Evolutionary conservation across 2,797 vertebrate genomes (phyloP), one percentile per base, ranked within the genome.

Genomic region (Choloepus didactylus): DNA sequence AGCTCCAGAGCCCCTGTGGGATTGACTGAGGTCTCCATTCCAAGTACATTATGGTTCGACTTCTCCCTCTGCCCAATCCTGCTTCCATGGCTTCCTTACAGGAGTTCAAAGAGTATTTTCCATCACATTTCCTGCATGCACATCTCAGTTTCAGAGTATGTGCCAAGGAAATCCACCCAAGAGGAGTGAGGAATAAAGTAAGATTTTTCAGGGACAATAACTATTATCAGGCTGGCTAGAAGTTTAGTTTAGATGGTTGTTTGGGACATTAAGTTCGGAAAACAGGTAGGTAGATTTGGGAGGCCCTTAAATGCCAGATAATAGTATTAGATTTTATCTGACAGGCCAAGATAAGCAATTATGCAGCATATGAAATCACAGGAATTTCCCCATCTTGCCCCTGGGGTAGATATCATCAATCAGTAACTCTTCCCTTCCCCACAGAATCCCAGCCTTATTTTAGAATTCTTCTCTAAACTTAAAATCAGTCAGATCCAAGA

Each of bases 221-320:
- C 44, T 93, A 51, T 35, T 80, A 83, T 73, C 10, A 75, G 60
- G 38, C 5, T 60, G n/a, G 1, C 6, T 86, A 21, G 16, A 94
- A 77, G 38, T 72, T 93, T 72, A 51, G 0, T 77, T 86, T 67
- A 8, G 23, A 5, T 91, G 41, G 7, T 60, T 72, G 62, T 77
- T 46, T 51, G 77, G 49, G 11, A 84, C 31, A 77, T 72, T 76
- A 91, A 94, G 5, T 49, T 87, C 59, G 29, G 73, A 90, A 92
- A 41, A 41, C 41, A 60, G 5, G 51, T 62, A 56, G 8, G 14
- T 44, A 73, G 41, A 46, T 73, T 73, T 41, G 23, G 2, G 21
- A 89, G 56, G 51, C 27, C 64, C 59, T 86, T 70, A 35, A 72
- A 69, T 67, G 16, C 5, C 23, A 31, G 54, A 8, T 9, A 76